Percentiles rank a stretch among this genome's conserved stretches.
phyloP scores from a whole-genome alignment of 1,140 invertebrate genomes.

The Daktulosphaira vitifoliae region DNA sequence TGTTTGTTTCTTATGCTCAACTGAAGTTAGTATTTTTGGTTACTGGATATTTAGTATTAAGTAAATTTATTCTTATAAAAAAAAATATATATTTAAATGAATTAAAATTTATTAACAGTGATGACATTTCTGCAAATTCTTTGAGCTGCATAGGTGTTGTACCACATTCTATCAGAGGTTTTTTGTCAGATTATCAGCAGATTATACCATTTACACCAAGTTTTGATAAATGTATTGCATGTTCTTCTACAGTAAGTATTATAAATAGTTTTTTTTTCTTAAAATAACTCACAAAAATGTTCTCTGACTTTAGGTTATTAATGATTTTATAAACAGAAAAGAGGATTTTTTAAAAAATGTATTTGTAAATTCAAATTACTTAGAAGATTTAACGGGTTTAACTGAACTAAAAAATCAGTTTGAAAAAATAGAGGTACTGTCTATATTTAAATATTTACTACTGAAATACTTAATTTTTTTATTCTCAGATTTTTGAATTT shows the following conservation, averaged over 20 bases:
- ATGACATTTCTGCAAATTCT: conserved; percentile 42
- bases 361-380: conserved; percentile 72
- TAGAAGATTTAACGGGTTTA: conserved; percentile 82
- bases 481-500: conserved; percentile 37
- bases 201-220: conserved; percentile 71
- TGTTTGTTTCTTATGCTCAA: conserved; percentile 57
- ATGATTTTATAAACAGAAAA: conserved; percentile 57
- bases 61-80: not conserved
- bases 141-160: conserved; percentile 70
- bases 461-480: not conserved
- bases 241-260: conserved; percentile 54
- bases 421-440: conserved; percentile 56
- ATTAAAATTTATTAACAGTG: conserved; percentile 40
- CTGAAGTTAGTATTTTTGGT: not conserved
- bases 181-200: conserved; percentile 69
- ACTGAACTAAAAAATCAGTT: conserved; percentile 60
- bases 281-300: too few relatives aligned
- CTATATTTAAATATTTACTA: not conserved
- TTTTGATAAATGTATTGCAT: conserved; percentile 88
- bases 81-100: not conserved
- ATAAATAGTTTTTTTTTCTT: not conserved
- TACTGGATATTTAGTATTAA: not conserved
- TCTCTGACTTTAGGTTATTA: conserved; percentile 50
- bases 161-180: conserved; percentile 91
- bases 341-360: conserved; percentile 74